A percentile compares a stretch with the other conserved stretches of the same genome.
Evolutionary conservation across 2,888 invertebrate genomes (phyloP).

Genomic region (Polydrusus tereticollis): DNA sequence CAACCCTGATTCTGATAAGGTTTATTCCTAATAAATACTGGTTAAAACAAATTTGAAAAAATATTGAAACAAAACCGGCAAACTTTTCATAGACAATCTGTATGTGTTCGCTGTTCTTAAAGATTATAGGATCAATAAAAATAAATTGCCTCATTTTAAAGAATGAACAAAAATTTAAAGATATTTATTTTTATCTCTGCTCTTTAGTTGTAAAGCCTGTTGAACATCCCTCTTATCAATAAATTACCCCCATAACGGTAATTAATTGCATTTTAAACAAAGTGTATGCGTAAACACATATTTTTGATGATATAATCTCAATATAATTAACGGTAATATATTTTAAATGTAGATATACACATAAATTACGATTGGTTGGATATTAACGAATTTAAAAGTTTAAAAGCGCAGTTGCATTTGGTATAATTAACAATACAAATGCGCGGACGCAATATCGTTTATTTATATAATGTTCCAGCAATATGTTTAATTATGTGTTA

Average conservation of each 20-base stretch:
- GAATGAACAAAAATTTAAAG: too few relatives aligned
- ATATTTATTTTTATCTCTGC: too few relatives aligned
- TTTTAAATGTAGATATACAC: conserved; percentile 13
- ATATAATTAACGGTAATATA: conserved; percentile 1
- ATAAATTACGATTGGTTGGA: conserved; percentile 1
- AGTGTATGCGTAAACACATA: neutral
- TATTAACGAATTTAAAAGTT: conserved; percentile 2
- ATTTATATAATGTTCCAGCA: neutral
- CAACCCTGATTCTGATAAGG: too few relatives aligned
- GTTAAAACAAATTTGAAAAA: too few relatives aligned
- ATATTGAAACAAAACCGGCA: too few relatives aligned
- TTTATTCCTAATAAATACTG: too few relatives aligned
- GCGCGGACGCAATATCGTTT: neutral
- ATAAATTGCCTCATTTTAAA: too few relatives aligned
- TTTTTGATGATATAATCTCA: neutral
- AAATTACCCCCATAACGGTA: neutral
- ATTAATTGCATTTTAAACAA: conserved; percentile 3
- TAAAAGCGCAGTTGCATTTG: neutral
- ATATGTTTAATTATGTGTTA: conserved; percentile 14
- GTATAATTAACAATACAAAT: conserved; percentile 7
- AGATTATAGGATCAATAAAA: too few relatives aligned
- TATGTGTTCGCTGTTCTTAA: too few relatives aligned
- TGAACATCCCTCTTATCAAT: neutral
- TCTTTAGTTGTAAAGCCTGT: neutral
- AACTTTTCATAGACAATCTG: too few relatives aligned